These are phyloP conservation scores for Galendromus occidentalis DNA, from an alignment of 1,140 invertebrate genomes.

Conservation along the genomic window DNA sequence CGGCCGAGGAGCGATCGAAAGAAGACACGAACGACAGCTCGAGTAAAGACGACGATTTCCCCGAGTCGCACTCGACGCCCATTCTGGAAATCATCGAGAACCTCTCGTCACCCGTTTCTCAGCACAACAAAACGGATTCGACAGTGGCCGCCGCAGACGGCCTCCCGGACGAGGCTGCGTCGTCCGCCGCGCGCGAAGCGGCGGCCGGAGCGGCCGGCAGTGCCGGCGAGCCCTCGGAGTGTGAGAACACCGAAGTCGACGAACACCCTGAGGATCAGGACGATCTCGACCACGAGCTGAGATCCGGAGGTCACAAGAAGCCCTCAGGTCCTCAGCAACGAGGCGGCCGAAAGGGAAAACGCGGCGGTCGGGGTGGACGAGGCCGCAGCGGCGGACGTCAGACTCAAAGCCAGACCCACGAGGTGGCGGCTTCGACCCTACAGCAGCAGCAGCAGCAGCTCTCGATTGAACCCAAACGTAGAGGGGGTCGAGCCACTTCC, in stretches of 20 bases:
- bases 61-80: constrained; percentile 6
- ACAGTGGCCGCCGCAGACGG: background rate
- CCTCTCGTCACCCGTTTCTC: background rate
- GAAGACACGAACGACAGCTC: constrained; percentile 5
- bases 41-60: constrained; percentile 3
- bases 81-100: constrained; percentile 10
- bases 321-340: constrained; percentile 7
- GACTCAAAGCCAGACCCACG: constrained; percentile 5
- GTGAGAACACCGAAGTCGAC: constrained; percentile 5
- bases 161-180: background rate
- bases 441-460: too few species aligned
- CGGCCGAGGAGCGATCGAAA: constrained; percentile 8
- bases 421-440: background rate
- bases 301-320: background rate
- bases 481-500: constrained; percentile 11
- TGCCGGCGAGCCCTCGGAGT: background rate
- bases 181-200: background rate
- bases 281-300: background rate
- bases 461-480: constrained; percentile 8
- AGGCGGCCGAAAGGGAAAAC: background rate
- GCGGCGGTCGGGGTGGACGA: background rate
- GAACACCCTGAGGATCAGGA: constrained; percentile 5
- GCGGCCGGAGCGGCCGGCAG: background rate
- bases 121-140: too few species aligned
- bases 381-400: constrained; percentile 7